Percentiles rank a stretch among this genome's conserved stretches.
These are phyloP conservation scores for Chloroceryle inda DNA, from an alignment of 2,797 vertebrate species.

Conservation along the genomic window DNA sequence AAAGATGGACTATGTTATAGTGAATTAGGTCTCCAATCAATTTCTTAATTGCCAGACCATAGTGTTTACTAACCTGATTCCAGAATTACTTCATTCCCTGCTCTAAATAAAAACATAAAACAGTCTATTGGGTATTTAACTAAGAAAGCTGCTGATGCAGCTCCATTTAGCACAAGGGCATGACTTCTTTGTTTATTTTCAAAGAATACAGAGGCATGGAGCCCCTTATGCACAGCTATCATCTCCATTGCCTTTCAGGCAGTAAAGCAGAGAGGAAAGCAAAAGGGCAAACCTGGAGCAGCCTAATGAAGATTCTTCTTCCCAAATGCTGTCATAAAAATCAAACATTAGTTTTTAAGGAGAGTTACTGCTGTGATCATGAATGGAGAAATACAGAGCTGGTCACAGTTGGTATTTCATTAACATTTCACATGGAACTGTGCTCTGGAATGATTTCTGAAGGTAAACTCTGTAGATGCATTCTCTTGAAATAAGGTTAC, in stretches of 20 bases:
- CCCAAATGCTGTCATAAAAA: neutral
- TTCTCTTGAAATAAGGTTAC: neutral
- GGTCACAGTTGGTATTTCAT: neutral
- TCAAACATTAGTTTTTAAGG: conserved; percentile 10
- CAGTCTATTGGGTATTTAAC: neutral
- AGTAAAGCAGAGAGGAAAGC: neutral
- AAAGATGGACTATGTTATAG: neutral
- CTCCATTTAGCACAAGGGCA: neutral
- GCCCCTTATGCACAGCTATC: neutral
- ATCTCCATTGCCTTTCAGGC: neutral
- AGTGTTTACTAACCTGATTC: conserved; percentile 45
- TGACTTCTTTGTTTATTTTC: neutral
- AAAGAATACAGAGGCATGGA: neutral
- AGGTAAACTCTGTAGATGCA: neutral
- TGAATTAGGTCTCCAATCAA: conserved; percentile 10
- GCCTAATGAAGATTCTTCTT: neutral
- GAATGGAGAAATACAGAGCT: neutral
- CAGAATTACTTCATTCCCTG: conserved; percentile 3
- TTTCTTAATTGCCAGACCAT: neutral
- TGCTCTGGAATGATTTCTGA: neutral
- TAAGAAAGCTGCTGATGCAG: neutral
- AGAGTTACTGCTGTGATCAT: neutral
- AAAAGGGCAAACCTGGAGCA: neutral
- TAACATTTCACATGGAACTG: neutral
- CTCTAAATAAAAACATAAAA: conserved; percentile 26